Evolutionary conservation across 2,113 vertebrate genomes (phyloP).

Genomic region (Mus spicilegus): DNA sequence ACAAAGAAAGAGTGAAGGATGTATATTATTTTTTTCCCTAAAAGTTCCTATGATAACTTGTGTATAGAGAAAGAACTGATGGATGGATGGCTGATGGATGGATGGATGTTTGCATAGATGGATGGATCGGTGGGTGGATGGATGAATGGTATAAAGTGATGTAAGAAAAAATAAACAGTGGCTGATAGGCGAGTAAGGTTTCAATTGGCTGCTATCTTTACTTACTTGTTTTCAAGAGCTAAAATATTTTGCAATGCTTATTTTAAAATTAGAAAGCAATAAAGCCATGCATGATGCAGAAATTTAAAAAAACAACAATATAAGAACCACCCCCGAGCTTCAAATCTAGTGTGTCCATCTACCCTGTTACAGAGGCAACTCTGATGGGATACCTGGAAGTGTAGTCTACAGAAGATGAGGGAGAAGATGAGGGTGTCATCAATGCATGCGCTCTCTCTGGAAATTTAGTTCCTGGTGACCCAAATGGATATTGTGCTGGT

Average conservation of each 20-base stretch:
- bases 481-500: background rate
- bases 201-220: background rate
- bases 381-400: background rate
- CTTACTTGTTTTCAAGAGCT: background rate
- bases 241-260: background rate
- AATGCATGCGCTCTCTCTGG: background rate
- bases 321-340: background rate
- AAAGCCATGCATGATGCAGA: background rate
- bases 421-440: background rate
- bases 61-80: background rate
- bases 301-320: background rate
- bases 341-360: background rate
- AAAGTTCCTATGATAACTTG: background rate
- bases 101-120: background rate
- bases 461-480: background rate
- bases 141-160: background rate
- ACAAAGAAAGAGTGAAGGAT: background rate
- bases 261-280: constrained; percentile 26
- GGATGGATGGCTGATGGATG: background rate
- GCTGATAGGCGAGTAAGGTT: background rate
- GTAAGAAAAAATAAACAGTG: background rate
- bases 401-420: background rate
- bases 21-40: too few species aligned
- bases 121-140: background rate
- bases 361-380: background rate